These are phyloP conservation scores for Drosophila biarmipes DNA, from an alignment of 1,140 invertebrate genomes.

Conservation along the genomic window DNA sequence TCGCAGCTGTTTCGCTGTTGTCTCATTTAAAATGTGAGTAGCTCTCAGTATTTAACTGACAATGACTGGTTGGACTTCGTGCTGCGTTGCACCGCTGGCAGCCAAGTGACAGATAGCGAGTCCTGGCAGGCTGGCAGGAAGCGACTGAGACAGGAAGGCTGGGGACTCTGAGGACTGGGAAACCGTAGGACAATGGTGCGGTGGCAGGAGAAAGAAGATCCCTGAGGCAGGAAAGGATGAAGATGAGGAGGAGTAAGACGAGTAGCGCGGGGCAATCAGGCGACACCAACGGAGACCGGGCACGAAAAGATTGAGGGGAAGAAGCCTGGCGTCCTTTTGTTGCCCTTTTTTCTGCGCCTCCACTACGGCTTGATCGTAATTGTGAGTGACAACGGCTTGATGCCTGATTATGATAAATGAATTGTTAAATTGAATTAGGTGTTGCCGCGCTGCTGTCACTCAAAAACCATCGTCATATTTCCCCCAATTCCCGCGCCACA, in stretches of 20 bases:
- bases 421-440: slow-evolving; percentile 84
- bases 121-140: slow-evolving; percentile 62
- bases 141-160: slow-evolving; percentile 33
- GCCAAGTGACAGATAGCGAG: slow-evolving; percentile 75
- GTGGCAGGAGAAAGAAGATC: slow-evolving; percentile 7
- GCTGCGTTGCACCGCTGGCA: slow-evolving; percentile 61
- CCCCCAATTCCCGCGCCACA: slow-evolving; percentile 14
- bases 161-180: not conserved
- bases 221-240: not conserved
- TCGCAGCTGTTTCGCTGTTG: slow-evolving; percentile 28
- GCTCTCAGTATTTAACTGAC: slow-evolving; percentile 54
- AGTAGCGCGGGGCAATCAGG: slow-evolving; percentile 53
- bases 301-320: slow-evolving; percentile 17
- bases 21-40: slow-evolving; percentile 44
- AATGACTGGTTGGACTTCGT: slow-evolving; percentile 49
- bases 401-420: slow-evolving; percentile 83
- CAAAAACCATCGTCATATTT: slow-evolving; percentile 64
- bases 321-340: slow-evolving; percentile 32
- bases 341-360: slow-evolving; percentile 35
- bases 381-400: slow-evolving; percentile 82
- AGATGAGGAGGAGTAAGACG: slow-evolving; percentile 41
- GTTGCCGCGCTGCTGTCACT: slow-evolving; percentile 78
- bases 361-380: slow-evolving; percentile 67
- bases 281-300: slow-evolving; percentile 33
- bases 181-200: slow-evolving; percentile 25